These are phyloP conservation scores for Cheilosia vernalis DNA, from an alignment of 2,888 invertebrate species.

Conservation along the genomic window DNA sequence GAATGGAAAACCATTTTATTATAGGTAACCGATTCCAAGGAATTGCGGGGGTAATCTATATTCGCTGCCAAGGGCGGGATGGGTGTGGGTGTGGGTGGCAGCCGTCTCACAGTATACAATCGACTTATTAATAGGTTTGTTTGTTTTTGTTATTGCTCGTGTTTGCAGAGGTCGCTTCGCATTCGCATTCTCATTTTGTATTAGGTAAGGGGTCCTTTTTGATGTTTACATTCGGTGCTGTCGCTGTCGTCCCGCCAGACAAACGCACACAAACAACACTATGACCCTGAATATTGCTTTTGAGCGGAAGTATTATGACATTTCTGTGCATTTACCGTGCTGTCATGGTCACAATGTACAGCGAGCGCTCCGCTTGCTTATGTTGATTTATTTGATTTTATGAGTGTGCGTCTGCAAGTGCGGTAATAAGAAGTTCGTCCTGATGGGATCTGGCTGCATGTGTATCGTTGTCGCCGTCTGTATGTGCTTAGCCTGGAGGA, in stretches of 20 bases:
- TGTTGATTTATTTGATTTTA: conserved; percentile 73
- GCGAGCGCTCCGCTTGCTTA: conserved; percentile 22
- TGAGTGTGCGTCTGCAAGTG: conserved; percentile 66
- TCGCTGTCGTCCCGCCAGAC: not conserved
- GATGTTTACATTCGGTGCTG: conserved; percentile 60
- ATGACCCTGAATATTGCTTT: conserved; percentile 72
- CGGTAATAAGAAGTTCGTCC: conserved; percentile 31
- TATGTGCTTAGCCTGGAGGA: conserved; percentile 54
- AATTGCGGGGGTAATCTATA: conserved; percentile 43
- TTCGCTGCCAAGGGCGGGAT: not conserved
- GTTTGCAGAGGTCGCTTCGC: conserved; percentile 51
- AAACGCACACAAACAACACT: conserved; percentile 46
- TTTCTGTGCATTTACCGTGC: conserved; percentile 46
- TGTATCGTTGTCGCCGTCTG: conserved; percentile 33
- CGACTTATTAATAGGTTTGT: conserved; percentile 75
- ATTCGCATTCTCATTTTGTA: not conserved
- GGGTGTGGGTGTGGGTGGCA: conserved; percentile 7
- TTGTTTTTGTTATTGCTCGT: conserved; percentile 71
- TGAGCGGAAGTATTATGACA: conserved; percentile 62
- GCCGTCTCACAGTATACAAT: conserved; percentile 61
- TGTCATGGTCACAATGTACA: conserved; percentile 23
- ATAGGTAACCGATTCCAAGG: conserved; percentile 67
- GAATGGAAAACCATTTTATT: conserved; percentile 59
- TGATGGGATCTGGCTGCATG: conserved; percentile 44
- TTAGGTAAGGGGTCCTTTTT: conserved; percentile 37